Evolutionary conservation across 1,140 invertebrate species (phyloP).

Genomic region (Nebria ingens): DNA sequence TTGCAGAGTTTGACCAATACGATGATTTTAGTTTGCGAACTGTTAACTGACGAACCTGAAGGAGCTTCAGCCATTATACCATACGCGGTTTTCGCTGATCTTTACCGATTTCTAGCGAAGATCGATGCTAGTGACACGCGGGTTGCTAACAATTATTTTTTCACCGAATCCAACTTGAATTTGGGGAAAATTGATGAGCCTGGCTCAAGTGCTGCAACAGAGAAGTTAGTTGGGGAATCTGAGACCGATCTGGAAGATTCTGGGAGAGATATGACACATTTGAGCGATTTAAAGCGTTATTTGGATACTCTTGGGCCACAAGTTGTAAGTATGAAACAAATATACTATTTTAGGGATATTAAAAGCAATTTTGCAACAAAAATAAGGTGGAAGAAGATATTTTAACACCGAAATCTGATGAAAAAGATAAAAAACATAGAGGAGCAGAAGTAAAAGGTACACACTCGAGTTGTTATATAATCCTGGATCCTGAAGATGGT

Average conservation of each 20-base stretch:
- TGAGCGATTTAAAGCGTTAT: no score
- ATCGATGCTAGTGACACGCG: slow-evolving; percentile 45
- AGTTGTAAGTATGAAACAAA: no score
- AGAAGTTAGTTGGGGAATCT: background rate
- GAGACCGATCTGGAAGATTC: background rate
- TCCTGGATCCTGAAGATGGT: background rate
- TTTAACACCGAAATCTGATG: background rate
- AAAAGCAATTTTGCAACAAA: no score
- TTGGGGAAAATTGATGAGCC: background rate
- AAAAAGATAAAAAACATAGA: background rate
- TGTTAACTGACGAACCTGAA: slow-evolving; percentile 69
- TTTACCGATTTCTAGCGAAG: slow-evolving; percentile 58
- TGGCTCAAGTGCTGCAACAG: background rate
- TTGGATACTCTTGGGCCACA: no score
- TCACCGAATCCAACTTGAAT: slow-evolving; percentile 21
- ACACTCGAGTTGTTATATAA: background rate
- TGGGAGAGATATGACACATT: background rate
- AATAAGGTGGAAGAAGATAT: no score
- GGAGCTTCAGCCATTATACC: slow-evolving; percentile 66
- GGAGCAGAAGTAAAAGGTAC: background rate
- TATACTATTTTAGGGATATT: no score
- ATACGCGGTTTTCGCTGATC: slow-evolving; percentile 48
- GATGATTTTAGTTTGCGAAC: slow-evolving; percentile 71
- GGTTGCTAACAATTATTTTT: slow-evolving; percentile 25
- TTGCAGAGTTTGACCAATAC: slow-evolving; percentile 61